These are phyloP conservation scores for Pseudomyrmex concolor DNA, from an alignment of 1,140 invertebrate genomes.

Conservation along the genomic window DNA sequence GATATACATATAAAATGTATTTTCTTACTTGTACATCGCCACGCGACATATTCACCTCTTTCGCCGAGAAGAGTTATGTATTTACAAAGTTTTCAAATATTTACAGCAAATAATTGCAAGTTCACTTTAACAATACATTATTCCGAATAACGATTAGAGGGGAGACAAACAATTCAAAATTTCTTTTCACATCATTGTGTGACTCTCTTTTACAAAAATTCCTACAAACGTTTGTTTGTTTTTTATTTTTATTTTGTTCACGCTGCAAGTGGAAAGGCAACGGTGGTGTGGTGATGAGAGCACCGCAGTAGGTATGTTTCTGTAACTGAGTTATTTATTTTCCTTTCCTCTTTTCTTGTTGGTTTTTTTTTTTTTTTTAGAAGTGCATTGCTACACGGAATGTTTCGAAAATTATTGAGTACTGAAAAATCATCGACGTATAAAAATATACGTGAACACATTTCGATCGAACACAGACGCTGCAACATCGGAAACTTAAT, in stretches of 20 bases:
- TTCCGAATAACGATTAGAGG: too few relatives aligned
- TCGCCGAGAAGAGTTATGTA: too few relatives aligned
- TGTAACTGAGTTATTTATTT: not conserved
- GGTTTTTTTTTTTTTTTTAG: not conserved
- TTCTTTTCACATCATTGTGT: too few relatives aligned
- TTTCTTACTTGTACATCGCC: not conserved
- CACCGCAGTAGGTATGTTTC: constrained; percentile 29
- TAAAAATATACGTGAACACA: not conserved
- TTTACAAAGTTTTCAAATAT: too few relatives aligned
- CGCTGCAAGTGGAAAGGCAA: too few relatives aligned
- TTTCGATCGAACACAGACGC: constrained; percentile 4
- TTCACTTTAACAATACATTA: too few relatives aligned
- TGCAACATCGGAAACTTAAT: constrained; percentile 2
- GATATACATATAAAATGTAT: not conserved
- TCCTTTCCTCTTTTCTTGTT: not conserved
- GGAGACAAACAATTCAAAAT: too few relatives aligned
- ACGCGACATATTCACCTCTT: not conserved
- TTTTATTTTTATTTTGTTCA: too few relatives aligned
- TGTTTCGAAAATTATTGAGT: constrained; percentile 11
- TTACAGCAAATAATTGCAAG: too few relatives aligned
- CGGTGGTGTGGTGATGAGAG: constrained; percentile 27
- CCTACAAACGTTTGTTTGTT: too few relatives aligned
- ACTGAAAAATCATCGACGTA: constrained; percentile 15
- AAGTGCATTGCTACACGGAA: constrained; percentile 23
- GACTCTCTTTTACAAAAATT: too few relatives aligned